phyloP scores from a whole-genome alignment of 2,888 invertebrate genomes.

The Anodontia alba region DNA sequence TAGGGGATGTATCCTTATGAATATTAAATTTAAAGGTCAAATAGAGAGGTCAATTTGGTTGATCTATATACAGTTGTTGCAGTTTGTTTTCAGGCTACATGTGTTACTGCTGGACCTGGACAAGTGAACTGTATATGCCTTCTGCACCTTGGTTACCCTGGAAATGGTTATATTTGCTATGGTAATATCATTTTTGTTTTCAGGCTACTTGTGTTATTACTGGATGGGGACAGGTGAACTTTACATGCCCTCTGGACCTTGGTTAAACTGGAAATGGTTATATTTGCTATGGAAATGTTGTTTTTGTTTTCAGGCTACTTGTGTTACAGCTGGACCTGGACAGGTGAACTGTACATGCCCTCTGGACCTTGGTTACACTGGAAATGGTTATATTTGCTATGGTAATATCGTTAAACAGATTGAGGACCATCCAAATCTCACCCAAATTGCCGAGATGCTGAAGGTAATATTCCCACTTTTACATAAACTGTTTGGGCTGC shows the following conservation, averaged over 20 bases:
- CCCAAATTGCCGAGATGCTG: conserved; percentile 53
- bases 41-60: no score
- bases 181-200: conserved; percentile 68
- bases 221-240: conserved; percentile 72
- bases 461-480: conserved; percentile 41
- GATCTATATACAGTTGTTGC: no score
- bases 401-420: conserved; percentile 69
- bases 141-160: conserved; percentile 57
- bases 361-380: conserved; percentile 58
- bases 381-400: conserved; percentile 73
- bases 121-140: conserved; percentile 75
- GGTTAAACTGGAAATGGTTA: conserved; percentile 73
- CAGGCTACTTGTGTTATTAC: conserved; percentile 73
- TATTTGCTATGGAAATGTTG: conserved; percentile 70
- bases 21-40: no score
- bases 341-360: conserved; percentile 76
- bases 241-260: conserved; percentile 65
- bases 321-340: conserved; percentile 68
- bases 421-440: conserved; percentile 58
- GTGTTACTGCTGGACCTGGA: conserved; percentile 67
- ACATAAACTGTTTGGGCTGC: no score
- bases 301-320: conserved; percentile 67
- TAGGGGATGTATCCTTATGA: no score
- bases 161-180: conserved; percentile 73
- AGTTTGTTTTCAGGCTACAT: conserved; percentile 70